A percentile compares a stretch with the other conserved stretches of the same genome.
Evolutionary conservation across 2,113 vertebrate genomes (phyloP).

Genomic region (Rhabdomys dilectus): DNA sequence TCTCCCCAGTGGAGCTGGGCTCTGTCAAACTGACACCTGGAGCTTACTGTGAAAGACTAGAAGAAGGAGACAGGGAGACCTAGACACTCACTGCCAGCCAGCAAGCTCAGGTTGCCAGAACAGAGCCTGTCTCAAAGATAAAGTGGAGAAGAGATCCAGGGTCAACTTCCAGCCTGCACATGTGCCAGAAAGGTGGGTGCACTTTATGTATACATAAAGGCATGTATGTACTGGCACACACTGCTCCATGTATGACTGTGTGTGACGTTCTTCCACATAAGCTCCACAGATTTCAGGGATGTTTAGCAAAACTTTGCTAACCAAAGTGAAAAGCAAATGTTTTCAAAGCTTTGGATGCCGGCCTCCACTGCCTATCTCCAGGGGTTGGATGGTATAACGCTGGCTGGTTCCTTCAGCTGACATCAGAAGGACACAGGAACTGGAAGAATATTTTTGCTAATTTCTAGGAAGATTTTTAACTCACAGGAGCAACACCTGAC

Average conservation of each 20-base stretch:
- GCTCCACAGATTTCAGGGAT: neutral
- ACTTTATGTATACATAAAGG: too few relatives aligned
- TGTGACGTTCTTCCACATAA: neutral
- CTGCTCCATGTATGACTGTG: neutral
- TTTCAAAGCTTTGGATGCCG: neutral
- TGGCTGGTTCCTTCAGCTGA: neutral
- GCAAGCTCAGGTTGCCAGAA: neutral
- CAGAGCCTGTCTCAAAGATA: neutral
- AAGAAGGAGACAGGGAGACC: neutral
- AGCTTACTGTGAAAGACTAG: neutral
- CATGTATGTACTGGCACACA: neutral
- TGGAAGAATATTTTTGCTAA: neutral
- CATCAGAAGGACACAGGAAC: neutral
- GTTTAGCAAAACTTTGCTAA: neutral
- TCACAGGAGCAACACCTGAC: neutral
- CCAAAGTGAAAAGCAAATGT: neutral
- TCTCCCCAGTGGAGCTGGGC: neutral
- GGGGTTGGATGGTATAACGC: neutral
- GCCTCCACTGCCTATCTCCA: neutral
- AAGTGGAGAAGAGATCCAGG: neutral
- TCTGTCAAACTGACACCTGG: neutral
- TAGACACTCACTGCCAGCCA: neutral
- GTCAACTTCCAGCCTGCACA: neutral
- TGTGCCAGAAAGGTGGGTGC: neutral
- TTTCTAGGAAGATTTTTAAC: neutral